A percentile compares a stretch with the other conserved stretches of the same genome.
Evolutionary conservation across 2,888 invertebrate genomes (phyloP).

Genomic region (Disparrhopalites patrizii): DNA sequence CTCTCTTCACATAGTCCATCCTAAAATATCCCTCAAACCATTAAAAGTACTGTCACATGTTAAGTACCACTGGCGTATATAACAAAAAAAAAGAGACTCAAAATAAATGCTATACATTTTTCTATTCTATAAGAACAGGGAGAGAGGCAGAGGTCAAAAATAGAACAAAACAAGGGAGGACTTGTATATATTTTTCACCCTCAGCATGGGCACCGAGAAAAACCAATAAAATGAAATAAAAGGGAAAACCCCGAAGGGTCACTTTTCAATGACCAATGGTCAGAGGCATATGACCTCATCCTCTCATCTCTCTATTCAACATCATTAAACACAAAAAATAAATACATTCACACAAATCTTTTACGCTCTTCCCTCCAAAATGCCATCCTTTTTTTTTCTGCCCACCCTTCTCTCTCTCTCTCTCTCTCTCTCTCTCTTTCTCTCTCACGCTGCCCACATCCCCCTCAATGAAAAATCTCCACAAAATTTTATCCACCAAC

Average conservation of each 20-base stretch:
- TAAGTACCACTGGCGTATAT: no score
- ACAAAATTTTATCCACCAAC: no score
- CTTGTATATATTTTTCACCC: slow-evolving; percentile 30
- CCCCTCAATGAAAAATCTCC: no score
- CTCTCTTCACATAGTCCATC: slow-evolving; percentile 15
- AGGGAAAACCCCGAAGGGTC: slow-evolving; percentile 23
- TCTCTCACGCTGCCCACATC: background rate
- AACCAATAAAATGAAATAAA: slow-evolving; percentile 28
- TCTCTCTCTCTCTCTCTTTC: background rate
- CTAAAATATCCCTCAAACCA: no score
- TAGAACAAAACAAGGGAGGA: slow-evolving; percentile 42
- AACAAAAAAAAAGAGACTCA: no score
- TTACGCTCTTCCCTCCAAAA: background rate
- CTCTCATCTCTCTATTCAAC: slow-evolving; percentile 33
- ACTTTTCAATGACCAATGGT: slow-evolving; percentile 36
- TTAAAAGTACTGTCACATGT: no score
- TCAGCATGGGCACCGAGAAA: slow-evolving; percentile 18
- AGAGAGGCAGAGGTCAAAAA: slow-evolving; percentile 48
- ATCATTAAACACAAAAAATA: slow-evolving; percentile 22
- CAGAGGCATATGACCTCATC: slow-evolving; percentile 36
- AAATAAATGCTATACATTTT: no score
- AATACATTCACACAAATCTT: slow-evolving; percentile 8
- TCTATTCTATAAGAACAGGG: no score
- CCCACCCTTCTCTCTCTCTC: background rate
- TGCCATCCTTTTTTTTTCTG: background rate